Percentiles rank a stretch among this genome's conserved stretches.
Evolutionary conservation across 2,888 invertebrate species (phyloP).

Genomic region (Orthosia cruda): DNA sequence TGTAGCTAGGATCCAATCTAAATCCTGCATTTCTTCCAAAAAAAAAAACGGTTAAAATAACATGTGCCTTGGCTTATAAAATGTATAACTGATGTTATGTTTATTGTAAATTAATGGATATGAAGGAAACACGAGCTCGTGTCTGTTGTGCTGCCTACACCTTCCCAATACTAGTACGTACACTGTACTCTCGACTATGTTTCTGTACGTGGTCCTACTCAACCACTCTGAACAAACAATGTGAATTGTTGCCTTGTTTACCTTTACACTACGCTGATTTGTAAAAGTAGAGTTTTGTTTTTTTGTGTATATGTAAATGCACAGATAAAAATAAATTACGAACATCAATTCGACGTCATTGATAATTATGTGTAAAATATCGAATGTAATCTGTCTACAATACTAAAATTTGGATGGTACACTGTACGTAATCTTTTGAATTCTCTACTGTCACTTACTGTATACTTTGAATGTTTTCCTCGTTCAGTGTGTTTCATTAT

Average conservation of each 20-base stretch:
- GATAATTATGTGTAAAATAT: constrained; percentile 19
- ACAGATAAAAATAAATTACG: not conserved
- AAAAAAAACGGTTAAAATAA: constrained; percentile 84
- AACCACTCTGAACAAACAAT: constrained; percentile 39
- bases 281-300: constrained; percentile 37
- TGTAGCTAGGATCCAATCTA: constrained; percentile 92
- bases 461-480: constrained; percentile 69
- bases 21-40: constrained; percentile 89
- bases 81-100: constrained; percentile 86
- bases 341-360: constrained; percentile 8
- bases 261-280: constrained; percentile 41
- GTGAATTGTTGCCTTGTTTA: constrained; percentile 40
- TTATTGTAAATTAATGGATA: constrained; percentile 81
- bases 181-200: constrained; percentile 50
- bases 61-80: constrained; percentile 91
- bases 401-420: constrained; percentile 57
- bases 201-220: constrained; percentile 17
- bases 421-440: constrained; percentile 72
- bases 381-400: constrained; percentile 23
- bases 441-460: constrained; percentile 67
- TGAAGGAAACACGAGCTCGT: constrained; percentile 77
- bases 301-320: constrained; percentile 12
- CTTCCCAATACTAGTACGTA: constrained; percentile 60
- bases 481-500: constrained; percentile 74
- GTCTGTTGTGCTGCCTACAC: constrained; percentile 82